These are phyloP conservation scores for Drosophila murphyi DNA, from an alignment of 1,140 invertebrate genomes.

Conservation along the genomic window DNA sequence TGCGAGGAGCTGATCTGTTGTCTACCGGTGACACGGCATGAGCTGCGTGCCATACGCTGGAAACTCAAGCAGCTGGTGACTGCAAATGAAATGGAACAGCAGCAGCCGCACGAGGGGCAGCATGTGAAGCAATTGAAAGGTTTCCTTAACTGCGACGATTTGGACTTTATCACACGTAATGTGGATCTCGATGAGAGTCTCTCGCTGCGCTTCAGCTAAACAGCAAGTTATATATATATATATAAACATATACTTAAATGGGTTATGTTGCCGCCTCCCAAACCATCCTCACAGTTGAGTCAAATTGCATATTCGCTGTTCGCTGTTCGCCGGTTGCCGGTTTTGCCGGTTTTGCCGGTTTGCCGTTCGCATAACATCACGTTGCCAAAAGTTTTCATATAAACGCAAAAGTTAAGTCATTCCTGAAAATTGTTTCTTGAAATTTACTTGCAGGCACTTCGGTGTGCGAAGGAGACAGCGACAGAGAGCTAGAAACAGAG, in stretches of 20 bases:
- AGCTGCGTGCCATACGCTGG: constrained; percentile 45
- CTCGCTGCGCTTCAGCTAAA: constrained; percentile 49
- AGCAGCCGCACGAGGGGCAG: neutral
- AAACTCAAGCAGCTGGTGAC: constrained; percentile 37
- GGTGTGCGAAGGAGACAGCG: neutral
- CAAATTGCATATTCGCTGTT: constrained; percentile 51
- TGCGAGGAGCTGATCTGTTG: constrained; percentile 34
- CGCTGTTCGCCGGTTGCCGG: constrained; percentile 34
- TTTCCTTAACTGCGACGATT: constrained; percentile 33
- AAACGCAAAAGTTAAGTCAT: constrained; percentile 83
- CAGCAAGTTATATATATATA: neutral
- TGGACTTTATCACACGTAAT: constrained; percentile 49
- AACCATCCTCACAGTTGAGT: neutral
- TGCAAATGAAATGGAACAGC: constrained; percentile 17
- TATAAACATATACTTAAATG: neutral
- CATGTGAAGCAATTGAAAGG: neutral
- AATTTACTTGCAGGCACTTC: constrained; percentile 74
- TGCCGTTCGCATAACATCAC: constrained; percentile 72
- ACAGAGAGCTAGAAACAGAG: neutral
- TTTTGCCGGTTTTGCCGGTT: neutral
- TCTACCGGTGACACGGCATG: constrained; percentile 34
- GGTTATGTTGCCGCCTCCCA: neutral
- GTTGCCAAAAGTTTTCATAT: constrained; percentile 79
- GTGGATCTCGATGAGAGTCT: constrained; percentile 56
- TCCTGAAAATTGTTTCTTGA: constrained; percentile 82